phyloP scores from a whole-genome alignment of 2,797 vertebrate species.

The Gorsachius magnificus region DNA sequence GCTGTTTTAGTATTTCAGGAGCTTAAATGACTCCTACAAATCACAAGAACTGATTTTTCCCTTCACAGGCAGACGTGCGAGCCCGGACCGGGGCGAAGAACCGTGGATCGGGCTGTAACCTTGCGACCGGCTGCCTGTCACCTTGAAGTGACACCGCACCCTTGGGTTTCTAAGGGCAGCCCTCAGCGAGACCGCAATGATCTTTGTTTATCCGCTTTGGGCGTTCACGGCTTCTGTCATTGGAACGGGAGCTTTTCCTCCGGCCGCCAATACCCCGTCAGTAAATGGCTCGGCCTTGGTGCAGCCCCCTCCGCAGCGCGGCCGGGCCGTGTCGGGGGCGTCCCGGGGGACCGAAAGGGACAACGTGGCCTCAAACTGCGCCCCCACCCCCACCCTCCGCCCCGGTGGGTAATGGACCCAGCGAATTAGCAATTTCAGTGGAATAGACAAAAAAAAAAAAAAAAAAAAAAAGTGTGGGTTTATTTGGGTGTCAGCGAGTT shows the following conservation, averaged over 20 bases:
- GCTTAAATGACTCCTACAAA: background rate
- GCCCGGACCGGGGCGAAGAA: too few relatives aligned
- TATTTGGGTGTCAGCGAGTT: background rate
- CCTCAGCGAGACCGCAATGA: background rate
- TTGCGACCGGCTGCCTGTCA: background rate
- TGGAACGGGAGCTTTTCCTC: background rate
- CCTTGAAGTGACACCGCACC: too few relatives aligned
- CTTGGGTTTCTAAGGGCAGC: background rate
- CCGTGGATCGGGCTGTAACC: too few relatives aligned
- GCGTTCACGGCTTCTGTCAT: background rate
- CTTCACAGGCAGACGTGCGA: background rate
- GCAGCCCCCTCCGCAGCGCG: background rate
- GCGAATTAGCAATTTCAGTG: background rate
- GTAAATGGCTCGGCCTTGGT: background rate
- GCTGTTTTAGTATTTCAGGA: background rate
- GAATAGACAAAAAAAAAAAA: background rate
- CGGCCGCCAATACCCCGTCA: accelerated
- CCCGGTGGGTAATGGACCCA: background rate
- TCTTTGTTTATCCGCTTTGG: background rate
- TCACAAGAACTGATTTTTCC: background rate
- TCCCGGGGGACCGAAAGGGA: background rate
- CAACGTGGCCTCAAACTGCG: background rate
- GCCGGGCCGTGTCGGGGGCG: background rate
- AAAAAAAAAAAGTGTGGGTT: background rate
- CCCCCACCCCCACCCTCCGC: too few relatives aligned